Evolutionary conservation across 2,797 vertebrate species (phyloP), one percentile per base, ranked within the genome.

Genomic region (Gambelia wislizenii): DNA sequence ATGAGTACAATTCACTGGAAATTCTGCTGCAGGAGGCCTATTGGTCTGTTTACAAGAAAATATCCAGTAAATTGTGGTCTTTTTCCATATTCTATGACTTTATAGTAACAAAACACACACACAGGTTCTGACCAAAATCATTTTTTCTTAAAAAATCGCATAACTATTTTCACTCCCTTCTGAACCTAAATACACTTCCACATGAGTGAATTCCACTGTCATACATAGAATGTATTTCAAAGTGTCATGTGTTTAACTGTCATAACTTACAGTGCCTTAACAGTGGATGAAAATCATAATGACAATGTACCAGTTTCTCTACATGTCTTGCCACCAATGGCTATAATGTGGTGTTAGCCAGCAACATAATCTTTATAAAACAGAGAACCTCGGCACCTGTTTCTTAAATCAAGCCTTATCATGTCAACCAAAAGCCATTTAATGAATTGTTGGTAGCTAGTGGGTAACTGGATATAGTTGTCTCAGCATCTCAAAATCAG

Each of bases 261-360:
- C 30, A 16, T 54, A n/a, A n/a, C 47, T 49, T 49, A n/a, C n/a
- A n/a, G 25, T 30, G 67, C 10, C 39, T 54, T 80, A 18, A 85
- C 76, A 72, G 10, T 79, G 22, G 44, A 13, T 75, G 56, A 75
- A 81, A 79, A 75, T 2, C n/a, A 54, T 16, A 52, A 49, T 27
- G 42, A 52, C 47, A 86, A 36, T 91, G 91, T 90, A 93, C 90
- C 92, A 94, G 90, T 95, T 87, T 94, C 93, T 91, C 89, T 83
- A 90, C 87, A 84, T 59, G 88, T 79, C 90, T 84, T 76, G 64
- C 12, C 52, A 56, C 13, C 39, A 27, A 61, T 81, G 75, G 59
- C 33, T 90, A 39, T 39, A 93, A 92, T 1, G n/a, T 75, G 49
- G 64, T 83, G 20, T 13, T 30, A 22, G 86, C 70, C 61, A 84